A percentile compares a stretch with the other conserved stretches of the same genome.
Conservation (phyloP, 2,113 vertebrate species). For the Poeciliopsis occidentalis region DNA sequence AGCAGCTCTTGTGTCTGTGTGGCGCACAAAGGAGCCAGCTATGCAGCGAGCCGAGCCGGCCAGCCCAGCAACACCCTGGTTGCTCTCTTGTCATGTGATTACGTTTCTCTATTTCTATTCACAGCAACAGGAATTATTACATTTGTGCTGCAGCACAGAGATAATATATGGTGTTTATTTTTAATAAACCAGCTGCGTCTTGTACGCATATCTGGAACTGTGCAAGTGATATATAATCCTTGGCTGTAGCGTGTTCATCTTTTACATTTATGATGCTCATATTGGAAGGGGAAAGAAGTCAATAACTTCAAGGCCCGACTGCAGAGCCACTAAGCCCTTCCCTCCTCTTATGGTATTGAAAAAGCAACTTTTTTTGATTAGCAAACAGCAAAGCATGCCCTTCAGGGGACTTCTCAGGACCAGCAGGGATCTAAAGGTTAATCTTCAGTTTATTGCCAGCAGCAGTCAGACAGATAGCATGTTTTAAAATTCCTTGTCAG, state of each 20-base stretch:
- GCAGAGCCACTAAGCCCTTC: constrained; percentile 66
- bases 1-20: constrained; percentile 76
- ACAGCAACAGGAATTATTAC: constrained; percentile 67
- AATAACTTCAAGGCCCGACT: constrained; percentile 74
- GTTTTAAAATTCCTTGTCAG: constrained; percentile 78
- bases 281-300: constrained; percentile 71
- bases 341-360: constrained; percentile 61
- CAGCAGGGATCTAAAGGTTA: constrained; percentile 78
- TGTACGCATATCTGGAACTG: constrained; percentile 47
- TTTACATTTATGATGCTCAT: constrained; percentile 77
- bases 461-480: constrained; percentile 80
- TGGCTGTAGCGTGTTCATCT: constrained; percentile 69
- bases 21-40: constrained; percentile 71
- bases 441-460: constrained; percentile 82
- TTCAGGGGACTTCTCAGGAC: constrained; percentile 76
- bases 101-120: constrained; percentile 59
- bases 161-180: constrained; percentile 75
- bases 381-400: constrained; percentile 76
- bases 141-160: constrained; percentile 59
- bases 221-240: constrained; percentile 63
- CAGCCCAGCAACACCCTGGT: constrained; percentile 67
- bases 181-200: constrained; percentile 71
- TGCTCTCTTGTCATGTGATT: constrained; percentile 66
- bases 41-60: constrained; percentile 52
- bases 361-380: constrained; percentile 81